A percentile compares a stretch with the other conserved stretches of the same genome.
These are phyloP conservation scores for Lycophotia porphyrea DNA, from an alignment of 2,888 invertebrate species.

Conservation along the genomic window DNA sequence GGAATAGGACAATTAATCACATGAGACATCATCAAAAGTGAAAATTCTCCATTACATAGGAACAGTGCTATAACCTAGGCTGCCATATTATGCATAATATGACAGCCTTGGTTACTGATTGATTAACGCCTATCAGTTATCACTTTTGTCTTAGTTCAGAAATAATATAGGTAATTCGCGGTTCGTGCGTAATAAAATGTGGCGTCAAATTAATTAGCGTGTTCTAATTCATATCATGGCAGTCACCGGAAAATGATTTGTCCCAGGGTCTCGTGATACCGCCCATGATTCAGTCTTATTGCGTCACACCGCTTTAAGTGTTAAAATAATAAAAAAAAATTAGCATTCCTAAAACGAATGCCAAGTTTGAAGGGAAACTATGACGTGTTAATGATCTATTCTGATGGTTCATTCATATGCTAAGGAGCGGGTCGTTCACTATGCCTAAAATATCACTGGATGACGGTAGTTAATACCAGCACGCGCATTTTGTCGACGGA, in stretches of 20 bases:
- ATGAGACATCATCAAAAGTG: background rate
- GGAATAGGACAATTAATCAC: background rate
- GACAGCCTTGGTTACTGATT: background rate
- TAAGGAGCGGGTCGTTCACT: slow-evolving; percentile 28
- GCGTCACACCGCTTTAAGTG: slow-evolving; percentile 32
- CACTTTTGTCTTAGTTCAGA: slow-evolving; percentile 20
- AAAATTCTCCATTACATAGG: background rate
- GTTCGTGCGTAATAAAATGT: slow-evolving; percentile 15
- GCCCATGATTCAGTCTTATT: slow-evolving; percentile 18
- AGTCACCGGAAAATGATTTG: slow-evolving; percentile 39
- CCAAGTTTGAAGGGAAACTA: slow-evolving; percentile 39
- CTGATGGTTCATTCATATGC: slow-evolving; percentile 50
- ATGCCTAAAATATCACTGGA: slow-evolving; percentile 21
- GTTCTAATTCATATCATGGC: slow-evolving; percentile 35
- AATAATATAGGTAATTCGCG: slow-evolving; percentile 10
- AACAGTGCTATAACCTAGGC: no score
- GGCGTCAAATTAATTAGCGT: slow-evolving; percentile 33
- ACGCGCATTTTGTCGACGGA: no score
- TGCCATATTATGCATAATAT: no score
- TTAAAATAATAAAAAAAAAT: slow-evolving; percentile 20
- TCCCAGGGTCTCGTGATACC: slow-evolving; percentile 50
- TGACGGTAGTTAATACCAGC: no score
- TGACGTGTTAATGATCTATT: slow-evolving; percentile 42
- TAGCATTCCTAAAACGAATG: slow-evolving; percentile 34
- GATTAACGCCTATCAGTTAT: slow-evolving; percentile 22